These are phyloP conservation scores for Aphaenogaster floridana DNA, from an alignment of 1,140 invertebrate species.

Conservation along the genomic window DNA sequence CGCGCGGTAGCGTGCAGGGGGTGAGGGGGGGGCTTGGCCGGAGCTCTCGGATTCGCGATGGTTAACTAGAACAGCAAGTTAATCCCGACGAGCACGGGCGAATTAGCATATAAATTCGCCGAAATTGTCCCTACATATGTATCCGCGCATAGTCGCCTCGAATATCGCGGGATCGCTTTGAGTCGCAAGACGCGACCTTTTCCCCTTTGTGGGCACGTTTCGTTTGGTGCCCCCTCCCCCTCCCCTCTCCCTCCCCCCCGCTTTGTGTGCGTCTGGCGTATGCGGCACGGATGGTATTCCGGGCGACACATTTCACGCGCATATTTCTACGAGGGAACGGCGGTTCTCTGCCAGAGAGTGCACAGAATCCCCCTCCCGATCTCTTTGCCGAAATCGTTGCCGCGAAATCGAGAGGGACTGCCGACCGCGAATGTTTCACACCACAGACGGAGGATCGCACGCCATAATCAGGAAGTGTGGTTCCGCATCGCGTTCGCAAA, in stretches of 20 bases:
- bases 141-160: neutral
- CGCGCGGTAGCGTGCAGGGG: conserved; percentile 1
- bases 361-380: neutral
- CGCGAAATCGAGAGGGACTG: conserved; percentile 1
- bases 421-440: conserved; percentile 24
- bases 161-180: conserved; percentile 63
- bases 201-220: conserved; percentile 45
- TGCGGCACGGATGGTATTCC: neutral
- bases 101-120: conserved; percentile 77
- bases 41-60: conserved; percentile 16
- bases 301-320: neutral
- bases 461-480: conserved; percentile 17
- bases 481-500: neutral
- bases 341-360: neutral
- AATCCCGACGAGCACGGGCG: conserved; percentile 68
- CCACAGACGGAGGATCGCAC: neutral
- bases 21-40: neutral
- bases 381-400: neutral
- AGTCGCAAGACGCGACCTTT: conserved; percentile 38
- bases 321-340: neutral
- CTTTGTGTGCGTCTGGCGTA: neutral
- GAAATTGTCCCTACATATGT: conserved; percentile 63
- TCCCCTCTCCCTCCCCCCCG: too few relatives aligned
- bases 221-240: neutral
- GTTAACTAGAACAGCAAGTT: conserved; percentile 73